Conservation (phyloP, 2,113 vertebrate genomes). For the Xiphophorus couchianus region DNA sequence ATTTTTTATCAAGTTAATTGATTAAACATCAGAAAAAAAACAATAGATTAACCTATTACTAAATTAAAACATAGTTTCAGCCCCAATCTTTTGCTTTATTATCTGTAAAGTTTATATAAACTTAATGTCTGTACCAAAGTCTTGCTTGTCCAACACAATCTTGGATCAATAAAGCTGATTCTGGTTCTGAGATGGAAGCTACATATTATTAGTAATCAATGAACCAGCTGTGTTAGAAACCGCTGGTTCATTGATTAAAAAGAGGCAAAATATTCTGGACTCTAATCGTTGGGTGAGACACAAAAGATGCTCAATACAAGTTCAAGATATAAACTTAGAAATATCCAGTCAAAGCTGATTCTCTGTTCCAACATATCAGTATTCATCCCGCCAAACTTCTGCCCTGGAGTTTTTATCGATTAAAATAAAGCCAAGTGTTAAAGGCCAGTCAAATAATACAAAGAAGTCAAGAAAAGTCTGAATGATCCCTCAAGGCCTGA, state of each 20-base stretch:
- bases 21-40: too few species aligned
- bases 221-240: conserved; percentile 1
- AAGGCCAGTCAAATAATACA: conserved; percentile 70
- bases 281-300: conserved; percentile 36
- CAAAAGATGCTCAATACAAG: conserved; percentile 50
- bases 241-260: not conserved
- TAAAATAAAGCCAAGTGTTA: conserved; percentile 64
- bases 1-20: too few species aligned
- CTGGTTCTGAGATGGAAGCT: conserved; percentile 28
- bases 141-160: too few species aligned
- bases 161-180: too few species aligned
- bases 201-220: conserved; percentile 51
- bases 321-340: conserved; percentile 46
- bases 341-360: conserved; percentile 43
- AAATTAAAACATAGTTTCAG: not conserved
- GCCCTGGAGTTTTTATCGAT: conserved; percentile 63
- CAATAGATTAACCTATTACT: too few species aligned
- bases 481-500: conserved; percentile 53
- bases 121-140: too few species aligned
- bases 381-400: conserved; percentile 66
- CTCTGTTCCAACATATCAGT: conserved; percentile 64
- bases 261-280: conserved; percentile 40
- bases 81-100: too few species aligned
- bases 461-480: conserved; percentile 58
- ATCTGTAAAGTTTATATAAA: too few species aligned